Percentiles rank a stretch among this genome's conserved stretches.
Evolutionary conservation across 2,113 vertebrate species (phyloP).

Genomic region (Erythrolamprus reginae): DNA sequence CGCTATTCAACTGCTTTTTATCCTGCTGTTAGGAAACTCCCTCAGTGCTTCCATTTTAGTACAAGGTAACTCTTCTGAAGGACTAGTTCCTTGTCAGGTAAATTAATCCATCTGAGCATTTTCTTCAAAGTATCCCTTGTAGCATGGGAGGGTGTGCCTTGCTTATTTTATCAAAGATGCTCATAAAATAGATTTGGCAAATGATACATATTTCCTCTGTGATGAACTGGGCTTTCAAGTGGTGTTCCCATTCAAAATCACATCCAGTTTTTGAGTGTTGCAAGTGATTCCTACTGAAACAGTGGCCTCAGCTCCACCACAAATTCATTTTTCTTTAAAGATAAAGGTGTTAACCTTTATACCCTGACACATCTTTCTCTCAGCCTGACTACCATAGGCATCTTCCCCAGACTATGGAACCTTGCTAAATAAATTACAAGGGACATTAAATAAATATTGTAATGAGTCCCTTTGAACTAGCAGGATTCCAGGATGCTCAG

Average conservation of each 20-base stretch:
- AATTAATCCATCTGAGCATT: not conserved
- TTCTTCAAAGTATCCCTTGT: not conserved
- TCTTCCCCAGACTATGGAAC: not conserved
- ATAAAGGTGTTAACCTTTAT: not conserved
- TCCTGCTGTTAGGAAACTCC: not conserved
- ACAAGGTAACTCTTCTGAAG: not conserved
- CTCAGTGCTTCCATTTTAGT: not conserved
- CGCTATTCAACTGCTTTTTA: not conserved
- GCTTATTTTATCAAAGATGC: not conserved
- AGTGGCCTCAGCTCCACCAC: not conserved
- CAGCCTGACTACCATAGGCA: not conserved
- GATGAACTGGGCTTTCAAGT: not conserved
- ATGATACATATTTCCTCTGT: not conserved
- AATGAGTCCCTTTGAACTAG: slow-evolving; percentile 23
- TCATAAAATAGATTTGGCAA: not conserved
- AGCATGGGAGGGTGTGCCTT: not conserved
- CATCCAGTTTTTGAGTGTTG: not conserved
- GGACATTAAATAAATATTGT: slow-evolving; percentile 20
- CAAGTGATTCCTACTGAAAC: not conserved
- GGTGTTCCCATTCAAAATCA: not conserved
- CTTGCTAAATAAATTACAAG: slow-evolving; percentile 22
- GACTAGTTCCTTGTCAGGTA: not conserved
- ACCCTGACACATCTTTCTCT: not conserved
- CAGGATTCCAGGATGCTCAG: slow-evolving; percentile 4
- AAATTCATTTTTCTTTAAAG: not conserved